Evolutionary conservation across 30 jellyfish, hydroid and myxozoan species (phyloP).

Genomic region (Pseudorhiza aurosa): DNA sequence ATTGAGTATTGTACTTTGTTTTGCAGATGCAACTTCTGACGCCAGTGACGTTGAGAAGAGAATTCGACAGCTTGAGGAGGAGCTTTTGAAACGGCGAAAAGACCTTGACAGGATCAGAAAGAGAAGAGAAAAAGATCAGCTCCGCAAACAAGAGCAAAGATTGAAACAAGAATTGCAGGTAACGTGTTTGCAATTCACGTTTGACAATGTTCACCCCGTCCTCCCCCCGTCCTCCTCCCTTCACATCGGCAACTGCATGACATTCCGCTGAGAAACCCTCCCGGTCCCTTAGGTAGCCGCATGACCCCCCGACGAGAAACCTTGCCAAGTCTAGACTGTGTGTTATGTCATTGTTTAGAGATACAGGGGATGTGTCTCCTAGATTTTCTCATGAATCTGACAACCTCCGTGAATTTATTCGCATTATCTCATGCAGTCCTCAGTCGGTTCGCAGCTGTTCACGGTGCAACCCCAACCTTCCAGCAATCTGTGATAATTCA

Average conservation of each 20-base stretch:
- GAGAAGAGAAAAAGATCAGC: constrained; percentile 82
- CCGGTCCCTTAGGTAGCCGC: no score
- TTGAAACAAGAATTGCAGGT: constrained; percentile 89
- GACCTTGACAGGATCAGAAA: constrained; percentile 87
- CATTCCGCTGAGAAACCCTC: no score
- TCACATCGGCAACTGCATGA: no score
- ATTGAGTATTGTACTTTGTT: no score
- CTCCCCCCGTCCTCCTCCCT: no score
- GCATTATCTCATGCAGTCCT: neutral
- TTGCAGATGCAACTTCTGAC: constrained; percentile 94
- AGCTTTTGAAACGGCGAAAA: constrained; percentile 56
- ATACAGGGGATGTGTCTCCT: neutral
- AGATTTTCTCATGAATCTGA: neutral
- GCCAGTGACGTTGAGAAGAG: constrained; percentile 97
- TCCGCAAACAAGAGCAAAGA: constrained; percentile 83
- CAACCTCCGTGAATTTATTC: neutral
- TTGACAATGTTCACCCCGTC: no score
- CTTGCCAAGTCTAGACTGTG: no score
- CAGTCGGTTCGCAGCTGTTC: neutral
- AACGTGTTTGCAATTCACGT: no score
- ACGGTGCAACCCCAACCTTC: neutral
- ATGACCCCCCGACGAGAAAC: no score
- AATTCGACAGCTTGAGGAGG: constrained; percentile 87
- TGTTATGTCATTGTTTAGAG: no score
- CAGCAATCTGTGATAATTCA: neutral